Percentiles rank a stretch among this genome's conserved stretches.
phyloP scores from a whole-genome alignment of 2,113 vertebrate species.

The Chunga burmeisteri region DNA sequence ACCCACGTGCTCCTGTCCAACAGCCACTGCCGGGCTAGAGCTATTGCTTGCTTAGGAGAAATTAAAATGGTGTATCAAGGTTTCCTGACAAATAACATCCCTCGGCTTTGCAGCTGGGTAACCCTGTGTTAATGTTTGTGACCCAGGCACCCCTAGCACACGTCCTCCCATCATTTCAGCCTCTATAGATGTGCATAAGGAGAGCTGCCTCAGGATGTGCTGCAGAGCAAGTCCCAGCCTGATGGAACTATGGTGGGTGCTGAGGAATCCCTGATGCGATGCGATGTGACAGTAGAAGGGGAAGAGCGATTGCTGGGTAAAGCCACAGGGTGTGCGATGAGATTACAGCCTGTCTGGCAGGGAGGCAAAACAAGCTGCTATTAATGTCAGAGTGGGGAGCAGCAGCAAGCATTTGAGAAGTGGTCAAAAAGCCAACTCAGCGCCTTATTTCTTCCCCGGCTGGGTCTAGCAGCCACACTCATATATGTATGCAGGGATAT shows the following conservation, averaged over 20 bases:
- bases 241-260: background rate
- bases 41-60: background rate
- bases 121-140: background rate
- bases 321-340: slow-evolving; percentile 24
- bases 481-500: background rate
- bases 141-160: background rate
- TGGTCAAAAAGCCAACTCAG: background rate
- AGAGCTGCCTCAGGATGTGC: slow-evolving; percentile 43
- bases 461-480: background rate
- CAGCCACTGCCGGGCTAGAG: background rate
- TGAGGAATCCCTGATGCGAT: slow-evolving; percentile 6
- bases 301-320: slow-evolving; percentile 11
- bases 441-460: background rate
- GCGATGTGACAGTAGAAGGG: slow-evolving; percentile 56
- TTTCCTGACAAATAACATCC: background rate
- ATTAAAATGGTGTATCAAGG: fast-evolving
- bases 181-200: background rate
- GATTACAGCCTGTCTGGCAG: slow-evolving; percentile 47
- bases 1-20: fast-evolving
- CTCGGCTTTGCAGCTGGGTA: background rate
- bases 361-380: background rate
- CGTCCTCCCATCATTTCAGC: background rate
- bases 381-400: background rate
- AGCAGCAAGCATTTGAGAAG: background rate
- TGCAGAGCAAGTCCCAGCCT: slow-evolving; percentile 12